These are phyloP conservation scores for Temnothorax nylanderi DNA, from an alignment of 1,140 invertebrate species.

Conservation along the genomic window DNA sequence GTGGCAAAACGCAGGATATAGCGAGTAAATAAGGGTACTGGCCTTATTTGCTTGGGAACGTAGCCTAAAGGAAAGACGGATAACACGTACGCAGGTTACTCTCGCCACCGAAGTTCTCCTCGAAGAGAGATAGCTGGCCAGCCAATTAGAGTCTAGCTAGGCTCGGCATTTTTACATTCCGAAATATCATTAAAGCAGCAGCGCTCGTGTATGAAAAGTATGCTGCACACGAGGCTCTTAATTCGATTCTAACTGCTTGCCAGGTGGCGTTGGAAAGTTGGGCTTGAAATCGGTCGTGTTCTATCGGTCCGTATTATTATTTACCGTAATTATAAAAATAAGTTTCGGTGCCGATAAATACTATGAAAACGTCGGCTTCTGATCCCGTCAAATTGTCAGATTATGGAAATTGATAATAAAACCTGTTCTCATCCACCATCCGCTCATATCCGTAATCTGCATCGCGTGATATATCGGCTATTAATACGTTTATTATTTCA, in stretches of 20 bases:
- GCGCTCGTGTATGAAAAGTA: slow-evolving; percentile 44
- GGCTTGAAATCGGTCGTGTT: slow-evolving; percentile 24
- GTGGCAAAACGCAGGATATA: slow-evolving; percentile 46
- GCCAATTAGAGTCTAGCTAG: slow-evolving; percentile 58
- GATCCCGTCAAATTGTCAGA: background rate
- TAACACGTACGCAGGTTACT: slow-evolving; percentile 34
- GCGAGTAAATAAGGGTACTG: slow-evolving; percentile 46
- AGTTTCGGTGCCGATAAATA: background rate
- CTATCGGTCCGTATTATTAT: slow-evolving; percentile 49
- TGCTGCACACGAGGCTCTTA: slow-evolving; percentile 48
- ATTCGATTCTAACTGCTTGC: slow-evolving; percentile 57
- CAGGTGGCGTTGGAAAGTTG: slow-evolving; percentile 53
- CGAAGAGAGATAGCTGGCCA: background rate
- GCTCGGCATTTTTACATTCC: slow-evolving; percentile 40
- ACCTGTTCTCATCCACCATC: background rate
- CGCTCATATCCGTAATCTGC: background rate
- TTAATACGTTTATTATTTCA: background rate
- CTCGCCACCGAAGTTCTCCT: slow-evolving; percentile 43
- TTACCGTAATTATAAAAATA: slow-evolving; percentile 33
- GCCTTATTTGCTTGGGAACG: slow-evolving; percentile 53
- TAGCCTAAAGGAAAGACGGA: slow-evolving; percentile 48
- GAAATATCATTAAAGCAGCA: slow-evolving; percentile 65
- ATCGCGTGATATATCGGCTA: background rate
- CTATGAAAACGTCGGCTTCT: background rate
- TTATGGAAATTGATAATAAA: background rate